A percentile compares a stretch with the other conserved stretches of the same genome.
phyloP scores from a whole-genome alignment of 2,797 vertebrate species.

The Crenichthys baileyi region DNA sequence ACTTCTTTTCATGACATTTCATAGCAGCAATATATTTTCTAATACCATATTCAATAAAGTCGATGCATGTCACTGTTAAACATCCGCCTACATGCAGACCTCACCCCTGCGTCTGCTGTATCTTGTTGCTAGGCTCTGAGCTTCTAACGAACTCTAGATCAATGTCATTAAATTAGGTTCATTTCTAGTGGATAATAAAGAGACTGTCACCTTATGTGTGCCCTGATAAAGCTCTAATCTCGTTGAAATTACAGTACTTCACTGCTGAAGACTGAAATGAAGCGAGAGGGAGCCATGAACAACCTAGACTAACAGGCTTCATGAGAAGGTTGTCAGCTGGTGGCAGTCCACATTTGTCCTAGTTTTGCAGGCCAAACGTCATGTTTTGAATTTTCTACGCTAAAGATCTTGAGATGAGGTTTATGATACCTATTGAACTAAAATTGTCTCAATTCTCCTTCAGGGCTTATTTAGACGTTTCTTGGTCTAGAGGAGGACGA shows the following conservation, averaged over 20 bases:
- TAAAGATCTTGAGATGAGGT: neutral
- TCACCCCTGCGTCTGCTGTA: constrained; percentile 27
- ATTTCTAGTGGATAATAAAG: constrained; percentile 67
- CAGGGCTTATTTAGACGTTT: neutral
- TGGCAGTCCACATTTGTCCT: neutral
- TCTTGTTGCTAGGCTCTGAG: constrained; percentile 44
- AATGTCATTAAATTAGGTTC: constrained; percentile 62
- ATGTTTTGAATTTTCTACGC: neutral
- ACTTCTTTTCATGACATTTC: constrained; percentile 17
- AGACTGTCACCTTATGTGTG: constrained; percentile 53
- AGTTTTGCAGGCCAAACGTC: neutral
- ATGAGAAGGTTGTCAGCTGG: neutral
- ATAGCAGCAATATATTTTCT: constrained; percentile 27
- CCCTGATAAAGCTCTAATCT: constrained; percentile 58
- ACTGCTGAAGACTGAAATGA: constrained; percentile 20
- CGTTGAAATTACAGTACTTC: constrained; percentile 44
- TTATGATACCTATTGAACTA: neutral
- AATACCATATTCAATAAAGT: constrained; percentile 57
- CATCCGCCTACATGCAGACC: constrained; percentile 34
- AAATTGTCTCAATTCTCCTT: neutral
- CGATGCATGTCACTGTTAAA: constrained; percentile 38
- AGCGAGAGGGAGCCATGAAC: constrained; percentile 4
- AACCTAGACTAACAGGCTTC: neutral
- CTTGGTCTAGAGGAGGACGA: neutral
- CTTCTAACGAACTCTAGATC: constrained; percentile 54